Evolutionary conservation across 2,888 invertebrate species (phyloP).

Genomic region (Ophion ellenae): DNA sequence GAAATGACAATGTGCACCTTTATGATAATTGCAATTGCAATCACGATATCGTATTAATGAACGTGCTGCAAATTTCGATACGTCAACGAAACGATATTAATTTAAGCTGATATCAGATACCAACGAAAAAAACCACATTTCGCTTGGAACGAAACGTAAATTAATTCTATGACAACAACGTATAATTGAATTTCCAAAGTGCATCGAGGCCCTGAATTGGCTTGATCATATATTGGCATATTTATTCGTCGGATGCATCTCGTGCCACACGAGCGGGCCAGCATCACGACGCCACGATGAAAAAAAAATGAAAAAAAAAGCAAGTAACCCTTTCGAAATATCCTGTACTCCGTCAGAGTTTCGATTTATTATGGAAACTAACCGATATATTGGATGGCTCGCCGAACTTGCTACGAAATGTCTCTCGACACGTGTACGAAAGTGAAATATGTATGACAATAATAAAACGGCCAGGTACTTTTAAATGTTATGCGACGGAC

Average conservation of each 20-base stretch:
- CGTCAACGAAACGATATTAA: background rate
- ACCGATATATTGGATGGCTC: background rate
- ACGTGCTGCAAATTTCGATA: background rate
- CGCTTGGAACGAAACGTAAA: slow-evolving; percentile 10
- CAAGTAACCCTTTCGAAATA: background rate
- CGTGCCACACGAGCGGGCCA: background rate
- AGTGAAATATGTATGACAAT: background rate
- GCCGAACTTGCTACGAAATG: background rate
- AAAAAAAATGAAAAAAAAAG: background rate
- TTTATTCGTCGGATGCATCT: slow-evolving; percentile 15
- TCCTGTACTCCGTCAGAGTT: background rate
- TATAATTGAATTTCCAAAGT: slow-evolving; percentile 26
- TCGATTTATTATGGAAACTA: background rate
- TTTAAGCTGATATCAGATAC: background rate
- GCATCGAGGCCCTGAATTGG: background rate
- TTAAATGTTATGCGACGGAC: no score
- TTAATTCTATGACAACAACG: slow-evolving; percentile 11
- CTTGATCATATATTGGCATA: background rate
- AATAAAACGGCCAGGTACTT: no score
- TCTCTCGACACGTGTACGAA: background rate
- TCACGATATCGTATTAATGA: background rate
- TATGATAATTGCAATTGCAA: background rate
- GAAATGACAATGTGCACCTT: background rate
- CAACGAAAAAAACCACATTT: background rate
- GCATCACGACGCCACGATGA: background rate